A percentile compares a stretch with the other conserved stretches of the same genome.
Conservation (phyloP, 2,888 invertebrate genomes). For the Tyria jacobaeae region DNA sequence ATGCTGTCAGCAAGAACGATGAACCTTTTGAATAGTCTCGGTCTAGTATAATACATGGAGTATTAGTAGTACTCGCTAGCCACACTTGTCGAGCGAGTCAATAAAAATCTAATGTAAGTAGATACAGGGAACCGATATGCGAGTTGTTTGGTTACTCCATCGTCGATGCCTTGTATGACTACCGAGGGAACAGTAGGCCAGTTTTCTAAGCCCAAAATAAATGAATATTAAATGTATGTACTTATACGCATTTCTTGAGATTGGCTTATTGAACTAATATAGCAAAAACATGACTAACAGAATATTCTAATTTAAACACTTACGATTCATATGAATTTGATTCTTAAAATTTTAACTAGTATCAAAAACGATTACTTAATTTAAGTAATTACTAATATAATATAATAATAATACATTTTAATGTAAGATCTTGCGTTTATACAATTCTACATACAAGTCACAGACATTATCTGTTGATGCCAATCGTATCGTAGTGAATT, state of each 20-base stretch:
- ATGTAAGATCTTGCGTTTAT: too few relatives aligned
- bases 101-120: constrained; percentile 1
- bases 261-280: not conserved
- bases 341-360: too few relatives aligned
- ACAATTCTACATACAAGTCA: too few relatives aligned
- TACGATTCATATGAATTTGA: too few relatives aligned
- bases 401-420: too few relatives aligned
- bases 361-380: too few relatives aligned
- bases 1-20: not conserved
- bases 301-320: not conserved
- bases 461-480: too few relatives aligned
- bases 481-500: too few relatives aligned
- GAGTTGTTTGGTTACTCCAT: not conserved
- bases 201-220: constrained; percentile 1
- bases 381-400: too few relatives aligned
- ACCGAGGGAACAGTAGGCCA: not conserved
- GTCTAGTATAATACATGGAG: too few relatives aligned
- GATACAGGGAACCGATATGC: not conserved
- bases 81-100: not conserved
- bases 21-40: not conserved
- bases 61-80: not conserved
- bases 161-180: not conserved
- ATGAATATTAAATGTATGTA: constrained; percentile 5
- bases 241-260: constrained; percentile 3
- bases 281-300: not conserved